These are phyloP conservation scores for Drosophila paracracens DNA, from an alignment of 2,888 invertebrate genomes.

Conservation along the genomic window DNA sequence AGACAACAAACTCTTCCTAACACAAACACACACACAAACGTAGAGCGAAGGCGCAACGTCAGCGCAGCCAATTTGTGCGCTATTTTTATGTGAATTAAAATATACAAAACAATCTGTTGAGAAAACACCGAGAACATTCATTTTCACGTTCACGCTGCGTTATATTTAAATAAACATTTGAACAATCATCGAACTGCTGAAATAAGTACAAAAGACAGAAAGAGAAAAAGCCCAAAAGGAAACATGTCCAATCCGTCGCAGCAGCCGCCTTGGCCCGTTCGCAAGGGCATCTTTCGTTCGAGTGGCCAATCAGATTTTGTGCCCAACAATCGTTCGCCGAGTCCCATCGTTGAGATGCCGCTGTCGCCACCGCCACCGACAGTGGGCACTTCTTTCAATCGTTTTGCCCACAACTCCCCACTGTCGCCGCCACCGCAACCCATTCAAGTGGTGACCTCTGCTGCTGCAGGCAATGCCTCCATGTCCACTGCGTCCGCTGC, in stretches of 20 bases:
- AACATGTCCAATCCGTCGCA: conserved; percentile 83
- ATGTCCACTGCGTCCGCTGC: conserved; percentile 59
- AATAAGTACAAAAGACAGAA: neutral
- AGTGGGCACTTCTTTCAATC: conserved; percentile 56
- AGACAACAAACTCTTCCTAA: conserved; percentile 6
- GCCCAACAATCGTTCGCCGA: conserved; percentile 82
- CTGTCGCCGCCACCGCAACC: conserved; percentile 82
- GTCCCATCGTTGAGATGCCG: conserved; percentile 85
- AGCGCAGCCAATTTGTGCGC: conserved; percentile 70
- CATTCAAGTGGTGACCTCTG: conserved; percentile 70
- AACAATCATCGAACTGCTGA: conserved; percentile 30
- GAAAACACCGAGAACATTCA: conserved; percentile 24
- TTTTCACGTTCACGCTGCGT: conserved; percentile 35
- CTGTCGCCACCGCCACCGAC: conserved; percentile 84
- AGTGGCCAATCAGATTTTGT: conserved; percentile 85
- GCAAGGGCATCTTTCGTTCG: conserved; percentile 87
- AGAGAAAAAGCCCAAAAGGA: neutral
- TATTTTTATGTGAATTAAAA: conserved; percentile 74
- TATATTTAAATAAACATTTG: conserved; percentile 22
- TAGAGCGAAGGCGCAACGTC: conserved; percentile 39
- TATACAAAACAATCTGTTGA: conserved; percentile 52
- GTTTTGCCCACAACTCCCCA: conserved; percentile 68
- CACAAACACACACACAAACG: conserved; percentile 7
- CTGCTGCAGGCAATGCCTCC: conserved; percentile 39
- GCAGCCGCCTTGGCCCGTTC: conserved; percentile 91